Percentiles rank a stretch among this genome's conserved stretches.
Evolutionary conservation across 2,888 invertebrate genomes (phyloP).

Genomic region (Coelinius sp.): DNA sequence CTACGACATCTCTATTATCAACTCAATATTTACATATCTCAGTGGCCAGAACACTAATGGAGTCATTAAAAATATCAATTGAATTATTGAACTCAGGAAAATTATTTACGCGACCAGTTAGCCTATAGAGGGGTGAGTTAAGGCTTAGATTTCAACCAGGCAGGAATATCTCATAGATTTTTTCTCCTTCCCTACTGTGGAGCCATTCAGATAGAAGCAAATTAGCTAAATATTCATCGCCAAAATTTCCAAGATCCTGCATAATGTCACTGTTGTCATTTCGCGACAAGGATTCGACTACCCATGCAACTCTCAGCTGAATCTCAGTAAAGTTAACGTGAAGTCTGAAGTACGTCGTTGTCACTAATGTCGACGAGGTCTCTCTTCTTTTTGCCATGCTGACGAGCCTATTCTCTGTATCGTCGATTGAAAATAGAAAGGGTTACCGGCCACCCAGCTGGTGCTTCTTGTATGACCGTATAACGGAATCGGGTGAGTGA

Average conservation of each 20-base stretch:
- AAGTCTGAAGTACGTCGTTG: conserved; percentile 24
- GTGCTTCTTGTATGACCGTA: conserved; percentile 3
- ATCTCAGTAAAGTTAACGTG: conserved; percentile 14
- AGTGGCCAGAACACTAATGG: no score
- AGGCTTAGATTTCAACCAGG: no score
- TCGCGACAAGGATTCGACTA: not conserved
- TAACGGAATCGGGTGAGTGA: conserved; percentile 3
- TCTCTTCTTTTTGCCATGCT: not conserved
- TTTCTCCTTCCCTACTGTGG: no score
- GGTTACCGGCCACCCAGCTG: conserved; percentile 19
- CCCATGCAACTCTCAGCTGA: not conserved
- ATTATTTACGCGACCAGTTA: no score
- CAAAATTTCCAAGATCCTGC: not conserved
- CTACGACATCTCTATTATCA: no score
- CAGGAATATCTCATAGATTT: no score
- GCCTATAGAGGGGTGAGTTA: no score
- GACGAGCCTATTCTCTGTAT: conserved; percentile 22
- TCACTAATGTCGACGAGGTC: conserved; percentile 14
- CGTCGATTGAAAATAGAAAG: not conserved
- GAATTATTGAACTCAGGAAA: no score
- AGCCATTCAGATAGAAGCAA: no score
- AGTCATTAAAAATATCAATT: no score
- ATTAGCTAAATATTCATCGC: not conserved
- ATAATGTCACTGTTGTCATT: conserved; percentile 5
- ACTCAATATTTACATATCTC: no score